Percentiles rank a stretch among this genome's conserved stretches.
phyloP scores from a whole-genome alignment of 2,888 invertebrate genomes.

The Macaria liturata region DNA sequence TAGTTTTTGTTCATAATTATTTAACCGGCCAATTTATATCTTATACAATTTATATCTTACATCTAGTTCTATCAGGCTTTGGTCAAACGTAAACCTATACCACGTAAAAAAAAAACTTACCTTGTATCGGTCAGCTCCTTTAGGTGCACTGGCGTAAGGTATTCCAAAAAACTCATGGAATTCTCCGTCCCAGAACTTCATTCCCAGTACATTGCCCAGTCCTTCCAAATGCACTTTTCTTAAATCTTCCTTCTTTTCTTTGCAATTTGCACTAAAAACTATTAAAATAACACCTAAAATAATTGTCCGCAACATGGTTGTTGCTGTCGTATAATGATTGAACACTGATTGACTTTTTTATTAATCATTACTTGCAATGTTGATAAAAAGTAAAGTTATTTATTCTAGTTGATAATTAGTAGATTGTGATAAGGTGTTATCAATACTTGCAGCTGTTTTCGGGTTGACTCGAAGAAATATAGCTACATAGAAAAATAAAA shows the following conservation, averaged over 20 bases:
- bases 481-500: too few relatives aligned
- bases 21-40: too few relatives aligned
- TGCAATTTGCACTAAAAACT: slow-evolving; percentile 38
- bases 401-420: slow-evolving; percentile 8
- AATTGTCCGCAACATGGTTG: slow-evolving; percentile 49
- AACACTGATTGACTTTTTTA: slow-evolving; percentile 17
- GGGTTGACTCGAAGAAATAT: background rate
- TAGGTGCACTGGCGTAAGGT: slow-evolving; percentile 66
- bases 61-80: too few relatives aligned
- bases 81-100: too few relatives aligned
- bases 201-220: slow-evolving; percentile 55
- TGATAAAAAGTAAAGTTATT: slow-evolving; percentile 21
- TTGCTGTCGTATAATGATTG: slow-evolving; percentile 10
- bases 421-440: slow-evolving; percentile 14
- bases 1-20: too few relatives aligned
- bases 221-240: slow-evolving; percentile 55
- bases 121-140: slow-evolving; percentile 65
- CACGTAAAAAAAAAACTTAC: slow-evolving; percentile 38
- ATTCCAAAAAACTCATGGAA: slow-evolving; percentile 70
- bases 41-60: too few relatives aligned
- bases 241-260: slow-evolving; percentile 38
- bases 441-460: background rate
- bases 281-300: slow-evolving; percentile 40
- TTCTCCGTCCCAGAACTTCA: slow-evolving; percentile 73
- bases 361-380: slow-evolving; percentile 11